A percentile compares a stretch with the other conserved stretches of the same genome.
These are phyloP conservation scores for Coranthus polyacanthus DNA, from an alignment of 2,797 vertebrate genomes.

Conservation along the genomic window DNA sequence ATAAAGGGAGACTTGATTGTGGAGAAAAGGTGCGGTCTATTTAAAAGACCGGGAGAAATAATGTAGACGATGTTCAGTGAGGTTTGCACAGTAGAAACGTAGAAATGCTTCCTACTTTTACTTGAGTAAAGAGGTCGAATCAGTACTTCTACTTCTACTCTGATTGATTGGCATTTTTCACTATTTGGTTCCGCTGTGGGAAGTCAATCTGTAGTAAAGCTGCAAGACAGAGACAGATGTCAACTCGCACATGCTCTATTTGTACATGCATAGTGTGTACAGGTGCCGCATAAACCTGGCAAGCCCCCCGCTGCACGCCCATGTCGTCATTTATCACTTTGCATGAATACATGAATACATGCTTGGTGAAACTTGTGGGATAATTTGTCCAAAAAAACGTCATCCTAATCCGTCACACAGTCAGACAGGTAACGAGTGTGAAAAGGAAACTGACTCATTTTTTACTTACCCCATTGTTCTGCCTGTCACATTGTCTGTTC, in stretches of 20 bases:
- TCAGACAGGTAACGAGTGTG: conserved; percentile 15
- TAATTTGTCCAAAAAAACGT: conserved; percentile 30
- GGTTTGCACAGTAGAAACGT: too few species aligned
- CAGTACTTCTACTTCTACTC: too few species aligned
- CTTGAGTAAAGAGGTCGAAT: too few species aligned
- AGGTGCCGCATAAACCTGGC: not conserved
- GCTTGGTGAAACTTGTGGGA: conserved; percentile 23
- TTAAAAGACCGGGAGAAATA: too few species aligned
- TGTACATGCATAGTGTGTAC: too few species aligned
- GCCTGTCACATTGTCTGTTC: conserved; percentile 38
- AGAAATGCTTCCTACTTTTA: too few species aligned
- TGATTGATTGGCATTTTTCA: too few species aligned
- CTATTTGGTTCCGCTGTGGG: not conserved
- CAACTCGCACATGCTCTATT: too few species aligned
- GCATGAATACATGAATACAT: not conserved
- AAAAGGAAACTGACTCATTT: conserved; percentile 48
- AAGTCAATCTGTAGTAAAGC: not conserved
- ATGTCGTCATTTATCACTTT: not conserved
- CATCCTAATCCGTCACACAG: conserved; percentile 53
- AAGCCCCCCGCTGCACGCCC: not conserved
- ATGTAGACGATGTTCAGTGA: too few species aligned
- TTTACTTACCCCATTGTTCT: conserved; percentile 40
- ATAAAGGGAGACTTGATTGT: too few species aligned
- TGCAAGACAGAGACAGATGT: not conserved
- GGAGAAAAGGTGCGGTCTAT: too few species aligned